Base-by-base conservation (phyloP, 2,113 vertebrate genomes). In the Mesitornis unicolor region DNA sequence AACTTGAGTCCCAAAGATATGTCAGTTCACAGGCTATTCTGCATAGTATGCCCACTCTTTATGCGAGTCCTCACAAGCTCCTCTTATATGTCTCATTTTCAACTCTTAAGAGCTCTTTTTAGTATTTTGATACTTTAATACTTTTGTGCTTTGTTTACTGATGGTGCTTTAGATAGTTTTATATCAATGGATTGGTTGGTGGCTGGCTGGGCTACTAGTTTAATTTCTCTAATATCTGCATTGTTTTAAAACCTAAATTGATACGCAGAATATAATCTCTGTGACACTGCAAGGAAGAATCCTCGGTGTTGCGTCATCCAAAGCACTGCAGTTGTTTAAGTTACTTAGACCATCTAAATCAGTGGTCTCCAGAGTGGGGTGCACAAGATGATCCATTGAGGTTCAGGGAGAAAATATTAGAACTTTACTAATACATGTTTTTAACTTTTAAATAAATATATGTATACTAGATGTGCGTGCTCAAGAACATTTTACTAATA, bases 391-490 rank as follows among this genome's bases (percentile, higher is more conserved):
- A 60, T 84, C 18, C 51, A 11, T 4, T 84, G n/a, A 13, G 2
- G 5, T 50, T 11, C 28, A 60, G 54, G 53, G 68, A 67, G 29
- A 50, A 81, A 81, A 35, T 73, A 13, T 8, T 56, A 56, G 18
- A 65, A 56, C 10, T 65, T 81, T 33, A 73, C n/a, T 68, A 48
- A 25, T 0, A 0, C 25, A 12, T 47, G 42, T 61, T 4, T 57
- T 3, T 29, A 53, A 36, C 36, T 59, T 40, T 10, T 18, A 31
- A 42, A 3, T 28, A 69, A 35, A 9, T 53, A 15, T 6, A 11
- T 38, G 13, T 40, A 18, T n/a, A 20, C 11, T 13, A 13, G 4
- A 4, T 13, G 2, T 59, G 13, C 2, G 0, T 43, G 11, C 36
- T 81, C 16, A n/a, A 21, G 77, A 82, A 13, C 1, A 1, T 17